Percentiles rank a stretch among this genome's conserved stretches.
phyloP scores from a whole-genome alignment of 2,113 vertebrate genomes.

The Condylura cristata region DNA sequence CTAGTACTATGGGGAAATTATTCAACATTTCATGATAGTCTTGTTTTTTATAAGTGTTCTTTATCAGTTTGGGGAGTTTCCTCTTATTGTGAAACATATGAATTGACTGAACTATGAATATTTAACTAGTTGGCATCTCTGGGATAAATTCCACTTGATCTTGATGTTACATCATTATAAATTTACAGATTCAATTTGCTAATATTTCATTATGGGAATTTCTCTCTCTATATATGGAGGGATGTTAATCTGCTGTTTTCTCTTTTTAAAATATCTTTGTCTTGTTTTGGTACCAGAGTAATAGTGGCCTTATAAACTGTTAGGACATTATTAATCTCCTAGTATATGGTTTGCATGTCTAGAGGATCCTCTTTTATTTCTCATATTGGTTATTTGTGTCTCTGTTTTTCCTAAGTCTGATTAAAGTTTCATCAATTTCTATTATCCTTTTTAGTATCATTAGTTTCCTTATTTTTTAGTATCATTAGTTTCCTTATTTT shows the following conservation, averaged over 20 bases:
- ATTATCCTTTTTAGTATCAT: neutral
- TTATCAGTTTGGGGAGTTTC: neutral
- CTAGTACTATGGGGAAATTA: neutral
- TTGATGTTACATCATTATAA: neutral
- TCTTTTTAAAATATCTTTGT: neutral
- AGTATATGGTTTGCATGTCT: neutral
- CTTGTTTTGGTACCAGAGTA: neutral
- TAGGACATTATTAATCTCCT: neutral
- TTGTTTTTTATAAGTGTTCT: neutral
- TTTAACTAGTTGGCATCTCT: neutral
- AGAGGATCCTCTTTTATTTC: neutral
- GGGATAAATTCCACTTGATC: neutral
- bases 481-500: neutral
- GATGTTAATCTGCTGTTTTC: neutral
- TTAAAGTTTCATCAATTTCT: neutral
- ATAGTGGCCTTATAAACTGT: neutral
- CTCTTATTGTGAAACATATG: neutral
- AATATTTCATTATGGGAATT: neutral
- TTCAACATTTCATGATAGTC: neutral
- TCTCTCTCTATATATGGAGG: neutral
- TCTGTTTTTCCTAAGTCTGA: neutral
- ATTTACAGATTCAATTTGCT: neutral
- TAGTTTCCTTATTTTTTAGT: neutral
- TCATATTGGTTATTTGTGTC: neutral
- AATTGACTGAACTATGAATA: neutral